Conservation (phyloP, 2,888 invertebrate species). For the Lepidochrysops patricia region DNA sequence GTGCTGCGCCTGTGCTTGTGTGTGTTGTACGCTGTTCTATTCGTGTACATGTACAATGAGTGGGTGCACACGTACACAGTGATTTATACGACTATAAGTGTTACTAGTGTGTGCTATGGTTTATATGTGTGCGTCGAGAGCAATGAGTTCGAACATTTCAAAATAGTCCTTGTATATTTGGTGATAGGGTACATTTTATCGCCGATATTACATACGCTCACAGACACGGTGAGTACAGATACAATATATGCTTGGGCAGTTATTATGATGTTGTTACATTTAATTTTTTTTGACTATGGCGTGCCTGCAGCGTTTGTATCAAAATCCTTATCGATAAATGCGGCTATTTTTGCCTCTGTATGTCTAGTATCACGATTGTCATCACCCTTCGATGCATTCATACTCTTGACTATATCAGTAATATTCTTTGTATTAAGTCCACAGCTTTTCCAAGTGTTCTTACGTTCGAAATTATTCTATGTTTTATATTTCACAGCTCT, state of each 20-base stretch:
- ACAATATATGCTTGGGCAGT: conserved; percentile 96
- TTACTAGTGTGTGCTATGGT: conserved; percentile 77
- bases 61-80: conserved; percentile 78
- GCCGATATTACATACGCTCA: conserved; percentile 93
- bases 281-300: conserved; percentile 95
- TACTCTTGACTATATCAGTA: conserved; percentile 90
- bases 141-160: conserved; percentile 70
- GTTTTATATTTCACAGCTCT: conserved; percentile 67
- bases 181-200: conserved; percentile 92
- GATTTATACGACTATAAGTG: conserved; percentile 70
- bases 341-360: conserved; percentile 95
- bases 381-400: conserved; percentile 90
- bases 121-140: conserved; percentile 64
- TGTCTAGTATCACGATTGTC: conserved; percentile 94
- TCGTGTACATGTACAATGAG: conserved; percentile 81
- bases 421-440: conserved; percentile 93
- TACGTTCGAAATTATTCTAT: conserved; percentile 71
- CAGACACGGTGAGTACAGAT: conserved; percentile 97
- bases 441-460: conserved; percentile 79
- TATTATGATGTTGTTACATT: conserved; percentile 89
- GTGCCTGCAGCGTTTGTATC: conserved; percentile 91
- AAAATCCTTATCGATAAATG: conserved; percentile 92
- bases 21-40: conserved; percentile 81
- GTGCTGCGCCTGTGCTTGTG: conserved; percentile 87
- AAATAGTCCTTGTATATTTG: conserved; percentile 87